phyloP scores from a whole-genome alignment of 2,888 invertebrate species.

The Pristionchus maxplancki region DNA sequence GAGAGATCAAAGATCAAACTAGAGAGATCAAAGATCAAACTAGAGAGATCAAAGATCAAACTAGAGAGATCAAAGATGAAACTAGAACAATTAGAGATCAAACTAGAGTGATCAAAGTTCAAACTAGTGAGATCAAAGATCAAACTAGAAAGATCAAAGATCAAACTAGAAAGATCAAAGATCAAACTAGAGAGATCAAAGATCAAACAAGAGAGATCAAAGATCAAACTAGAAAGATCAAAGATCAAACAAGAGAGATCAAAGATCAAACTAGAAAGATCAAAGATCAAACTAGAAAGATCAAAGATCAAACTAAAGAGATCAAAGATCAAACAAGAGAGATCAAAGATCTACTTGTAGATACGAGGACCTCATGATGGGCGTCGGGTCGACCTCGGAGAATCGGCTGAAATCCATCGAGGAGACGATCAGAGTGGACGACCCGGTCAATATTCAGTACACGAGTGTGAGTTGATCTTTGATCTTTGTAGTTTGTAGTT shows the following conservation, averaged over 20 bases:
- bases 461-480: slow-evolving; percentile 60
- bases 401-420: slow-evolving; percentile 80
- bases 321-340: no score
- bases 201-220: slow-evolving; percentile 75
- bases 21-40: slow-evolving; percentile 64
- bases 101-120: slow-evolving; percentile 67
- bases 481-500: no score
- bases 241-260: slow-evolving; percentile 71
- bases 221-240: background rate
- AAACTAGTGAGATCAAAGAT: no score
- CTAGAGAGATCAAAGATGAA: no score
- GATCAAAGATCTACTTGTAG: slow-evolving; percentile 59
- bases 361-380: slow-evolving; percentile 30
- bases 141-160: slow-evolving; percentile 70
- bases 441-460: slow-evolving; percentile 84
- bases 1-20: no score
- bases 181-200: slow-evolving; percentile 72
- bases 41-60: slow-evolving; percentile 66
- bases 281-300: background rate
- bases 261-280: slow-evolving; percentile 77
- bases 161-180: slow-evolving; percentile 54
- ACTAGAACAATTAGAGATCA: slow-evolving; percentile 69
- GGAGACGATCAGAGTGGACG: slow-evolving; percentile 83
- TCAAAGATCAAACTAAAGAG: no score
- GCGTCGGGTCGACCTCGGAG: slow-evolving; percentile 65